phyloP scores from a whole-genome alignment of 2,113 vertebrate genomes.

The Setophaga petechia region DNA sequence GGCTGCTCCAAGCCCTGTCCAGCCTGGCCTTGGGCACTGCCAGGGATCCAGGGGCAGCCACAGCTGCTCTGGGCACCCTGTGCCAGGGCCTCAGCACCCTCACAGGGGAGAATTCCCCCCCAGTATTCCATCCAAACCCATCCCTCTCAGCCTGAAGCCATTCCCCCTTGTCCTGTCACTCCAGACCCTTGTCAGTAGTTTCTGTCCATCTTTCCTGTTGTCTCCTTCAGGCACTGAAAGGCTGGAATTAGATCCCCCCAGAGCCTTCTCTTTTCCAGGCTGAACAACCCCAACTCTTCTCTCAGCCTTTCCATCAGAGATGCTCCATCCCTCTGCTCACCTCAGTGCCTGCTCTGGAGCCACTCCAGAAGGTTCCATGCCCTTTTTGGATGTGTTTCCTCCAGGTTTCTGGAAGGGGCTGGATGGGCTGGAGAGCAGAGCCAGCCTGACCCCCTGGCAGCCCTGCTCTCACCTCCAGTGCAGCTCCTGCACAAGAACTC shows the following conservation, averaged over 20 bases:
- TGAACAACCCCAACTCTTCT: background rate
- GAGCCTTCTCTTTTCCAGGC: background rate
- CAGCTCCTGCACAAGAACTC: background rate
- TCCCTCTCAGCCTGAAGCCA: too few species aligned
- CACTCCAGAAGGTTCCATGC: background rate
- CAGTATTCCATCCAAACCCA: background rate
- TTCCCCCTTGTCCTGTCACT: background rate
- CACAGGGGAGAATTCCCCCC: accelerated
- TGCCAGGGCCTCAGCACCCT: background rate
- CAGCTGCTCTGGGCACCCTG: background rate
- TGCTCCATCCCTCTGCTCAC: background rate
- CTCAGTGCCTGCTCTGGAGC: background rate
- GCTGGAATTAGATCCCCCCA: background rate
- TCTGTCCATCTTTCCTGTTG: background rate
- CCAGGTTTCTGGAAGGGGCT: background rate
- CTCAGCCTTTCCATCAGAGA: background rate
- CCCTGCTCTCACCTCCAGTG: accelerated
- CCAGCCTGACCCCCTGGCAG: background rate
- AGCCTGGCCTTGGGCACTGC: background rate
- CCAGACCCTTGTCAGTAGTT: background rate
- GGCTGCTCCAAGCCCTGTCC: accelerated
- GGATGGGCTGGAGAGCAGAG: background rate
- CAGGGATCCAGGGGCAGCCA: background rate
- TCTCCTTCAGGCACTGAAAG: background rate
- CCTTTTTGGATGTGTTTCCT: background rate